phyloP scores from a whole-genome alignment of 2,797 vertebrate species.

The Tadarida brasiliensis region DNA sequence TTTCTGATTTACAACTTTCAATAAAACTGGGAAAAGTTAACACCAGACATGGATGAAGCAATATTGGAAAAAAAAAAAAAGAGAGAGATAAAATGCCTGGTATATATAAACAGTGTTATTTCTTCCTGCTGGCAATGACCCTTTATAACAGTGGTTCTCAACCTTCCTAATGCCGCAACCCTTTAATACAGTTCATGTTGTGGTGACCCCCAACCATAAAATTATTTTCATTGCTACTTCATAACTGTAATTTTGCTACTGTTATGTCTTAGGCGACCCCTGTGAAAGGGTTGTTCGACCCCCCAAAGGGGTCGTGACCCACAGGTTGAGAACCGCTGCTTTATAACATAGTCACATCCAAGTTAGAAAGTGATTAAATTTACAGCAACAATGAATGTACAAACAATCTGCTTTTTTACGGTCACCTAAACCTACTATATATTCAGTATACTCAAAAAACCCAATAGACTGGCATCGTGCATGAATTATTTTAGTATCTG shows the following conservation, averaged over 20 bases:
- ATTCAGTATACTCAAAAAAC: background rate
- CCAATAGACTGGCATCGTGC: background rate
- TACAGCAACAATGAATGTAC: background rate
- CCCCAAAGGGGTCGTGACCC: no score
- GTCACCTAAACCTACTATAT: background rate
- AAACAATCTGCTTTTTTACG: background rate
- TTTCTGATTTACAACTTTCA: slow-evolving; percentile 51
- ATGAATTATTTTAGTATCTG: background rate
- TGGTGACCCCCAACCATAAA: no score
- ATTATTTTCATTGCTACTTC: no score
- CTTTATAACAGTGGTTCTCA: no score
- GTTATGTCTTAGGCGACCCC: no score
- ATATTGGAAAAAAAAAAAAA: background rate
- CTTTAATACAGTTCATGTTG: no score
- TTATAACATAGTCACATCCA: background rate
- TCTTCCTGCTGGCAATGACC: background rate
- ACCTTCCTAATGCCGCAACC: no score
- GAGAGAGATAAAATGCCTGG: background rate
- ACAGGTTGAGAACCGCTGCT: no score
- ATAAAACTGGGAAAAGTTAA: slow-evolving; percentile 54
- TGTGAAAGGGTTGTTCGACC: no score
- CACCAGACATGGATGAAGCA: background rate
- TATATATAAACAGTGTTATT: slow-evolving; percentile 18
- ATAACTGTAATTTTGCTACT: no score
- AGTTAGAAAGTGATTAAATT: slow-evolving; percentile 54